Conservation (phyloP, 2,113 vertebrate genomes). For the Noctilio leporinus region DNA sequence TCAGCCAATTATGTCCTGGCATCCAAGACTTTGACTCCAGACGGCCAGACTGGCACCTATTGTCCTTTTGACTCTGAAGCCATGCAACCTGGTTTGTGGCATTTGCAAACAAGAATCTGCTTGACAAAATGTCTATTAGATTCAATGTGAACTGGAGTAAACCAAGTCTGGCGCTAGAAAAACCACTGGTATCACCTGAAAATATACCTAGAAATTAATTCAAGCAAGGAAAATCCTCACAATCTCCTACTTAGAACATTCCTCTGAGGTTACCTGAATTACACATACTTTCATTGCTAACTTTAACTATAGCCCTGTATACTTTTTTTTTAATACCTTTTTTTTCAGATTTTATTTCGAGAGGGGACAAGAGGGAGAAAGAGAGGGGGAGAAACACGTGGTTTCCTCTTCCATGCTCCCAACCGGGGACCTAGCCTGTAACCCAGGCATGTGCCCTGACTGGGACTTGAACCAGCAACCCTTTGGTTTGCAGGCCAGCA, state of each 20-base stretch:
- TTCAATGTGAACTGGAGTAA: background rate
- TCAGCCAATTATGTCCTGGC: background rate
- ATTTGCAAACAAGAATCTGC: background rate
- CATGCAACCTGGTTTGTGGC: background rate
- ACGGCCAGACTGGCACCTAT: background rate
- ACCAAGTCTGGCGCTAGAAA: background rate
- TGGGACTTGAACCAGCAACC: too few species aligned
- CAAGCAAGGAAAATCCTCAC: background rate
- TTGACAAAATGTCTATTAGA: background rate
- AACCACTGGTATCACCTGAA: background rate
- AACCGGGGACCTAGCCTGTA: too few species aligned
- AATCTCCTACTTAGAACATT: background rate
- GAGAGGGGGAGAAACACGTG: too few species aligned
- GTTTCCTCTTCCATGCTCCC: too few species aligned
- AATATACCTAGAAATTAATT: too few species aligned
- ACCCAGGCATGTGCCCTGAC: too few species aligned
- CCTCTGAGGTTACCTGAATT: background rate
- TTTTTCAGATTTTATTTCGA: too few species aligned
- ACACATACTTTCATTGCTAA: background rate
- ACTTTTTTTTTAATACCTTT: too few species aligned
- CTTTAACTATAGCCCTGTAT: background rate
- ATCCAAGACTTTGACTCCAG: background rate
- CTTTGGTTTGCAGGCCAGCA: too few species aligned
- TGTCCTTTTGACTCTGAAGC: background rate
- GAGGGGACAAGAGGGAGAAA: too few species aligned